phyloP scores from a whole-genome alignment of 1,140 invertebrate species.

The Drosophila orosa region DNA sequence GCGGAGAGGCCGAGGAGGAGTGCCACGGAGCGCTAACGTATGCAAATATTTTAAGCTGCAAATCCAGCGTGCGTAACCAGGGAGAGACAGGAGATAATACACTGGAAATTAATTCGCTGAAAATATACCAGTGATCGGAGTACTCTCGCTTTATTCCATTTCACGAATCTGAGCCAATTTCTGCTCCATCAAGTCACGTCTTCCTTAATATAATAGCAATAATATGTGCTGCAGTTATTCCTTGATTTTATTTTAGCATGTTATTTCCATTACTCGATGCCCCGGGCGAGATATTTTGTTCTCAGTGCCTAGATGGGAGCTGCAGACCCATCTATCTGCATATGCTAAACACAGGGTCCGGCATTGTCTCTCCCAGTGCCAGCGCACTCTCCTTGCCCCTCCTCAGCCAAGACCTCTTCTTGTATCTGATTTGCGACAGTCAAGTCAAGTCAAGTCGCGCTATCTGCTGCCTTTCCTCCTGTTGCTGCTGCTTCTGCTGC shows the following conservation, averaged over 20 bases:
- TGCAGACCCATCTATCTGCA: constrained; percentile 61
- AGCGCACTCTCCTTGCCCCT: background rate
- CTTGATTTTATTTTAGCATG: background rate
- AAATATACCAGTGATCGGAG: background rate
- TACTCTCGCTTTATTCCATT: background rate
- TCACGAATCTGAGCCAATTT: background rate
- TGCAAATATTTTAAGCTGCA: constrained; percentile 76
- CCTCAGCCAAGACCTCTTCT: constrained; percentile 21
- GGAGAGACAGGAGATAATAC: constrained; percentile 31
- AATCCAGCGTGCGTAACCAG: constrained; percentile 73
- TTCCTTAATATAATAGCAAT: background rate
- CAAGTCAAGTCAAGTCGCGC: constrained; percentile 57
- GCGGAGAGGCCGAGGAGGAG: background rate
- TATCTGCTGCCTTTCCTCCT: constrained; percentile 36
- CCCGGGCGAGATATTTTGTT: constrained; percentile 2
- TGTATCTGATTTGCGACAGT: constrained; percentile 81
- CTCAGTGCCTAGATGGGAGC: constrained; percentile 21
- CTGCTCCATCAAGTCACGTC: background rate
- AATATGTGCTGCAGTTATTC: background rate
- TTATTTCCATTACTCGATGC: constrained; percentile 1
- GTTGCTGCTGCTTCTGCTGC: background rate
- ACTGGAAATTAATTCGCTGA: background rate
- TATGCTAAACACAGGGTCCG: constrained; percentile 68
- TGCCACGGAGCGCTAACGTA: constrained; percentile 29
- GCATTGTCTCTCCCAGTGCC: constrained; percentile 32